Conservation (phyloP, 2,797 vertebrate species). For the Cossypha dichroa region DNA sequence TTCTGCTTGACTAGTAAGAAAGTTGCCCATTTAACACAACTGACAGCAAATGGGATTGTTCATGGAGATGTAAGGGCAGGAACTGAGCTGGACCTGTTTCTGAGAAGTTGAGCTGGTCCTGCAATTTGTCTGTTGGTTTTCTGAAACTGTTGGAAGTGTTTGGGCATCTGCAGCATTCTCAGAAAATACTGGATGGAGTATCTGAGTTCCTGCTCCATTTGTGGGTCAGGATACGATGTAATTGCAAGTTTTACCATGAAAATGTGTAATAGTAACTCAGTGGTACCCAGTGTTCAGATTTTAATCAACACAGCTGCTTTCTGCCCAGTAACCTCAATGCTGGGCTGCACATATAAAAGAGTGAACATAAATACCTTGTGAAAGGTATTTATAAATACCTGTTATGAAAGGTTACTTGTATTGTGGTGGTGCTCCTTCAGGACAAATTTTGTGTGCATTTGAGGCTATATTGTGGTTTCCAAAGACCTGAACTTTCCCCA, state of each 20-base stretch:
- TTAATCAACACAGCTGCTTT: background rate
- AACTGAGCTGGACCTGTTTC: background rate
- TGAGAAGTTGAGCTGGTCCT: background rate
- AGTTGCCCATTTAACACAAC: conserved; percentile 60
- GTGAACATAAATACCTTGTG: background rate
- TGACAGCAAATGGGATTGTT: conserved; percentile 76
- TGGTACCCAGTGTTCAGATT: background rate
- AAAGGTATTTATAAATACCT: too few relatives aligned
- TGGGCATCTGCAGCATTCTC: background rate
- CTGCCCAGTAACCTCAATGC: background rate
- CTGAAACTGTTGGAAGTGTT: background rate
- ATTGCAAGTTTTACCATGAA: background rate
- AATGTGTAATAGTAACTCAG: background rate
- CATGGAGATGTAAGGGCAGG: conserved; percentile 69
- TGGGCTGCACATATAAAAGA: background rate
- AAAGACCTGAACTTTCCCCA: background rate
- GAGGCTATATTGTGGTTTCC: background rate
- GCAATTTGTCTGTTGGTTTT: background rate
- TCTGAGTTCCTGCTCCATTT: background rate
- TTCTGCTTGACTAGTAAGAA: conserved; percentile 72
- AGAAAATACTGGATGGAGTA: background rate
- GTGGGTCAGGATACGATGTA: background rate
- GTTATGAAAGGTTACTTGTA: rapidly evolving
- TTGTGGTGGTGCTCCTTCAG: background rate
- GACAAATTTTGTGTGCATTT: background rate